Conservation (phyloP, 2,797 vertebrate species). For the Agapornis canus region DNA sequence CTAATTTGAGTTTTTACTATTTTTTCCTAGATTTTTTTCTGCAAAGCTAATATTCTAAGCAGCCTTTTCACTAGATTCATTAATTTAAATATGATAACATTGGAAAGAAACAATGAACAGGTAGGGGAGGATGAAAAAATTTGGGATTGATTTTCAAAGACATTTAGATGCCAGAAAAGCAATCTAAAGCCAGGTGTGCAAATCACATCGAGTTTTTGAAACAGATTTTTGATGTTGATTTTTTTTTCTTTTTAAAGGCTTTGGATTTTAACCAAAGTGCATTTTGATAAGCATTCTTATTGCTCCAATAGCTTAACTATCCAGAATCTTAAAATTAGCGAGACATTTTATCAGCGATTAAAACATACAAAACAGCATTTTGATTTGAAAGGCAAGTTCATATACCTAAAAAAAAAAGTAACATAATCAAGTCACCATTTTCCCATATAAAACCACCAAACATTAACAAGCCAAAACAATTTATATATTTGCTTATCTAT, state of each 20-base stretch:
- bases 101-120: not conserved
- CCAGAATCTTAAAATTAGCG: not conserved
- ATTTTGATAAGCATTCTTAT: not conserved
- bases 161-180: not conserved
- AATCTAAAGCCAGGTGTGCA: not conserved
- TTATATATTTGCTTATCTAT: not conserved
- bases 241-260: not conserved
- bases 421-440: not conserved
- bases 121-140: not conserved
- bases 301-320: not conserved
- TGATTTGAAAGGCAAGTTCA: not conserved
- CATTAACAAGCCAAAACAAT: not conserved
- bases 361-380: not conserved
- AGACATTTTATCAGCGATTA: not conserved
- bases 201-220: not conserved
- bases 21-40: not conserved
- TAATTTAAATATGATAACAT: not conserved
- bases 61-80: not conserved
- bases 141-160: not conserved
- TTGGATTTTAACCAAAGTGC: not conserved
- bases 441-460: not conserved
- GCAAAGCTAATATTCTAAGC: not conserved
- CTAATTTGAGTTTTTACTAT: not conserved
- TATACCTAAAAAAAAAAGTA: not conserved
- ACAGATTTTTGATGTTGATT: not conserved